Conservation (phyloP, 2,888 invertebrate genomes). For the Polydrusus cervinus region DNA sequence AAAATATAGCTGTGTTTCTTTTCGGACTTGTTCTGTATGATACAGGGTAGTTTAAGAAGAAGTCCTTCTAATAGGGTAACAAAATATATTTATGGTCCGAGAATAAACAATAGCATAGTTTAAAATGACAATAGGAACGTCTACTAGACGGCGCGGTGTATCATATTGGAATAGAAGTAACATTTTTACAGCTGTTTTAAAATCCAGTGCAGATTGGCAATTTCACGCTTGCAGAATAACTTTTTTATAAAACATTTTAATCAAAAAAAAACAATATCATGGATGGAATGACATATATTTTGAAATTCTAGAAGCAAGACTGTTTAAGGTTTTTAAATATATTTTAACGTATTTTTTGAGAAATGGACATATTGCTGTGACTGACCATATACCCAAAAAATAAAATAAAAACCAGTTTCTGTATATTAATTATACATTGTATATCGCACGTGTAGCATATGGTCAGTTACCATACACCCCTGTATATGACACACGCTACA, state of each 20-base stretch:
- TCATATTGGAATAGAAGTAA: no score
- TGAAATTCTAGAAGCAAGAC: no score
- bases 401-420: conserved; percentile 49
- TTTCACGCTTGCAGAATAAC: no score
- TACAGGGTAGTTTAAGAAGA: conserved; percentile 19
- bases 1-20: conserved; percentile 20
- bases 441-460: conserved; percentile 58
- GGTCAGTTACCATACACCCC: conserved; percentile 49
- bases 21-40: neutral
- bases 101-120: no score
- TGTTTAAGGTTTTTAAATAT: no score
- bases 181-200: no score
- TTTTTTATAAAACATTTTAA: no score
- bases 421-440: conserved; percentile 52
- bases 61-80: neutral
- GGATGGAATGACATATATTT: no score
- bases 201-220: no score
- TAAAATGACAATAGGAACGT: no score
- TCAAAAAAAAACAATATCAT: no score
- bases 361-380: neutral
- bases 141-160: no score
- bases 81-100: neutral
- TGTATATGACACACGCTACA: conserved; percentile 51
- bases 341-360: neutral
- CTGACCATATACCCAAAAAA: neutral